Evolutionary conservation across 2,113 vertebrate genomes (phyloP), one percentile per base, ranked within the genome.

Genomic region (Cyrtonyx montezumae): DNA sequence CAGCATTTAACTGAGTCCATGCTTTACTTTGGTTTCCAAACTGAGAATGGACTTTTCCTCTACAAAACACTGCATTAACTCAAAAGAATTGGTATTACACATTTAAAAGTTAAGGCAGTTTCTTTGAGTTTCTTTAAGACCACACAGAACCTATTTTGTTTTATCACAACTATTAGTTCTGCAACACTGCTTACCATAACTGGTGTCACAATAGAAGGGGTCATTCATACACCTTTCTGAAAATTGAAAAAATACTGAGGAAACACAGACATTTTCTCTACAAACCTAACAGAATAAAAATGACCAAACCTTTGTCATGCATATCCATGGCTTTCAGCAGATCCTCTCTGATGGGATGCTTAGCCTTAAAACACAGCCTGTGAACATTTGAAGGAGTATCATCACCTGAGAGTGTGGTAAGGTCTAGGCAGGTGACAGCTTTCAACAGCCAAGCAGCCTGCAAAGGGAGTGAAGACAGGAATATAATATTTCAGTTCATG

Each of bases 371-470:
- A 76, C 99, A 99, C 71, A 99, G 97, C 19, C 99, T 98, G 21
- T 98, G 98, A 74, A 99, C 94, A 8, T 99, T 99, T 67, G 98
- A 99, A 11, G 98, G 95, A 0, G 99, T 99, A 61, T 99, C 99
- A 26, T 99, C 99, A 0, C 99, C 99, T 4, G 98, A 97, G 45
- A 99, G 98, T 2, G 99, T 99, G 9, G 99, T 99, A 89, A 99
- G 98, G 95, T 99, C 99, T 6, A 99, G 99, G 71, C 98, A 99
- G 7, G 99, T 98, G 65, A 99, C 98, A 6, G 99, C 99, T 88
- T 98, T 99, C 94, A 99, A 97, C 49, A 99, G 98, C 99, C 99
- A 99, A 30, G 99, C 99, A 13, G 98, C 98, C 99, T 99, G 87
- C 79, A 84, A 40, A 81, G 66, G 36, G 37, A 84, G 73, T 43